Evolutionary conservation across 2,113 vertebrate species (phyloP).

Genomic region (Zeus faber): DNA sequence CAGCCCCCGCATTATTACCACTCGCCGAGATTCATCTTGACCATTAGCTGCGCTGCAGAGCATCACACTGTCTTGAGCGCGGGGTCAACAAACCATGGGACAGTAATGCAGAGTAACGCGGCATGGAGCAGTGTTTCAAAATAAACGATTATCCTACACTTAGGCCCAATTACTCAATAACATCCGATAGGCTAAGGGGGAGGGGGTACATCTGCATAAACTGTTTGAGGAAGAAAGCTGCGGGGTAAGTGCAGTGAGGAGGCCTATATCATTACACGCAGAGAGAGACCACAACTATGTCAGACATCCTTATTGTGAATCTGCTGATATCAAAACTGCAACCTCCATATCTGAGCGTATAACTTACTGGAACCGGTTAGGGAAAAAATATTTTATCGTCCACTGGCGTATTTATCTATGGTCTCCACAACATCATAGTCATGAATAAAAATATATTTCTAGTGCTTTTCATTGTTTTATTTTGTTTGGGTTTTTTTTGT

Average conservation of each 20-base stretch:
- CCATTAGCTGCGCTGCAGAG: background rate
- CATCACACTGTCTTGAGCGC: background rate
- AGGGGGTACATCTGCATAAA: background rate
- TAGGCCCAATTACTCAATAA: background rate
- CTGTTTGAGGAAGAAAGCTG: background rate
- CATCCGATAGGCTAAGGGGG: background rate
- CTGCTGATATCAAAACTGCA: no score
- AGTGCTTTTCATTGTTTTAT: constrained; percentile 21
- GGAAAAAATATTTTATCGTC: constrained; percentile 8
- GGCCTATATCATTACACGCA: background rate
- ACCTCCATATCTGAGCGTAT: background rate
- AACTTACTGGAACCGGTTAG: constrained; percentile 4
- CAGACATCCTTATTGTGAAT: background rate
- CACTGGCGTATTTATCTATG: constrained; percentile 28
- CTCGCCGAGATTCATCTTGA: no score
- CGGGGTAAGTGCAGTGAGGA: background rate
- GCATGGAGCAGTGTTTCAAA: background rate
- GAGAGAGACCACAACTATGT: background rate
- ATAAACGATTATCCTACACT: background rate
- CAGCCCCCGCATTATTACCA: background rate
- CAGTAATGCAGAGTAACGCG: background rate
- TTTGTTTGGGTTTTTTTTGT: constrained; percentile 8
- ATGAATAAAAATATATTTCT: constrained; percentile 40
- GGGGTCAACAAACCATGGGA: background rate
- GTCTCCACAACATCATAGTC: constrained; percentile 23